Percentiles rank a stretch among this genome's conserved stretches.
phyloP scores from a whole-genome alignment of 2,113 vertebrate species.

The Cheirogaleus medius region DNA sequence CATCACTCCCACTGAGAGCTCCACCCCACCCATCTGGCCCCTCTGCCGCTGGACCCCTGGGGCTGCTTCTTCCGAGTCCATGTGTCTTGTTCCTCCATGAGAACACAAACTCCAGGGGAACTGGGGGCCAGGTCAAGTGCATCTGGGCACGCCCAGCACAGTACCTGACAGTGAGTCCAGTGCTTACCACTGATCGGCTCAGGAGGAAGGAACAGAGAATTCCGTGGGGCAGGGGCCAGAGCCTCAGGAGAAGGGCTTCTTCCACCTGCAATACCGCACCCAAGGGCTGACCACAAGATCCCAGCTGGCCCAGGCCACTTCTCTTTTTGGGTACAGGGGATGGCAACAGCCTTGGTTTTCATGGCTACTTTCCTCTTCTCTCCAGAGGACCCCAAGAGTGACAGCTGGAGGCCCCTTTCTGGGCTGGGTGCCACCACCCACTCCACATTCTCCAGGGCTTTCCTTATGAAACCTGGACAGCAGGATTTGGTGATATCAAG shows the following conservation, averaged over 20 bases:
- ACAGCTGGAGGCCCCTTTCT: not conserved
- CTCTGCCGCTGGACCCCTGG: not conserved
- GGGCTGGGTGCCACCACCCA: not conserved
- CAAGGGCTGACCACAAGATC: constrained; percentile 48
- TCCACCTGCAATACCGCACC: not conserved
- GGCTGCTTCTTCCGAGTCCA: not conserved
- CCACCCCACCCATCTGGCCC: not conserved
- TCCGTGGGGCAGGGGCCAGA: not conserved
- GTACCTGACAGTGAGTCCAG: not conserved
- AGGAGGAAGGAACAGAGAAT: constrained; percentile 66
- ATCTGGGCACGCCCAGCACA: not conserved
- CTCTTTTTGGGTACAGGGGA: constrained; percentile 48
- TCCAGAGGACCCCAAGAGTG: not conserved
- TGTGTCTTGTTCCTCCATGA: not conserved
- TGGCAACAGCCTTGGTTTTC: not conserved
- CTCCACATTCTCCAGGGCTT: not conserved
- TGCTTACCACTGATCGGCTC: not conserved
- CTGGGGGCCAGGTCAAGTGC: not conserved
- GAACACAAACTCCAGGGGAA: not conserved
- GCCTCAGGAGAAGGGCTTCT: constrained; percentile 3
- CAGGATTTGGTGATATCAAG: not conserved
- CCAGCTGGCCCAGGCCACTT: constrained; percentile 44
- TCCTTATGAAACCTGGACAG: not conserved
- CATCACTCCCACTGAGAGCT: too few species aligned
- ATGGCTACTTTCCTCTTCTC: not conserved